phyloP scores from a whole-genome alignment of 2,113 vertebrate genomes.

The Elachura formosa region DNA sequence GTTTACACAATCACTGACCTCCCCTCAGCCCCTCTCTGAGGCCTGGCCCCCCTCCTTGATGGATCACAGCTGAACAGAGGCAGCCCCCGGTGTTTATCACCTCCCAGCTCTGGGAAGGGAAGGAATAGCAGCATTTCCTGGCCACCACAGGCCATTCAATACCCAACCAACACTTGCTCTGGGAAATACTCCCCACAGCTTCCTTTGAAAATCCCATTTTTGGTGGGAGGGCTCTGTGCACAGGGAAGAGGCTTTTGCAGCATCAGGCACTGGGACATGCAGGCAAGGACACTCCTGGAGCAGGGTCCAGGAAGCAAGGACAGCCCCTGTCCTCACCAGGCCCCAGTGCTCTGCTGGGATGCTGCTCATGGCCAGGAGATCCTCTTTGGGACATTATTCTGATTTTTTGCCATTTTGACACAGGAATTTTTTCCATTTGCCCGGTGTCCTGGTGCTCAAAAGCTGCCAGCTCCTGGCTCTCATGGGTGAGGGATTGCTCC shows the following conservation, averaged over 20 bases:
- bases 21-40: constrained; percentile 6
- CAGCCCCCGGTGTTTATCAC: constrained; percentile 22
- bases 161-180: background rate
- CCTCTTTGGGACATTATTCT: background rate
- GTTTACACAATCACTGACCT: constrained; percentile 63
- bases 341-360: background rate
- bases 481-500: background rate
- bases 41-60: background rate
- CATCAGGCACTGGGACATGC: background rate
- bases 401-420: background rate
- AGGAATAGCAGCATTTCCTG: background rate
- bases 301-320: background rate
- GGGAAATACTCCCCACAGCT: background rate
- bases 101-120: background rate
- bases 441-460: accelerated
- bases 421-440: background rate
- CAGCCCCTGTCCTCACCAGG: background rate
- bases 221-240: accelerated
- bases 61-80: constrained; percentile 58
- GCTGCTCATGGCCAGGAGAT: background rate
- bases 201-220: too few relatives aligned
- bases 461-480: background rate
- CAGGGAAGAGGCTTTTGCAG: background rate
- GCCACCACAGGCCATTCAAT: background rate
- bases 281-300: accelerated